Evolutionary conservation across 64 coral and sea anemone genomes (phyloP), one percentile per base, ranked within the genome.

Genomic region (Dendrophyllia cribrosa): DNA sequence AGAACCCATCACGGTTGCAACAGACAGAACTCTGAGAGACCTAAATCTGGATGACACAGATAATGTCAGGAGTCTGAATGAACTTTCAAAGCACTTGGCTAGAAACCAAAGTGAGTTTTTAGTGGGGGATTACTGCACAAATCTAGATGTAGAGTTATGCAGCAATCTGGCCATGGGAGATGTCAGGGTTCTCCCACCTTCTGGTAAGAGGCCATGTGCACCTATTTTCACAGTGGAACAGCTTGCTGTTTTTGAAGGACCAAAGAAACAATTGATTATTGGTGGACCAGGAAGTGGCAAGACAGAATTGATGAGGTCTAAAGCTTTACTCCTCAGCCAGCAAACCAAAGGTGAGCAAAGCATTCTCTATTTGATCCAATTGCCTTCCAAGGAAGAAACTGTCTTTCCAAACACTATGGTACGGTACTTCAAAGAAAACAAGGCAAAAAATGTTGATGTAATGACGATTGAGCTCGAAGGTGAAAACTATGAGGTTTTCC

Each of bases 251-350:
- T 91, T 84, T 49, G 89, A 91, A 60, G 89, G 89, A 43, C 89
- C 89, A 45, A 91, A 58, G 48, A 91, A 91, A 59, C 89, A 91
- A 58, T 55, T 91, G 26, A 83, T 91, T 21, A 91, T 91, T 49
- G 89, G 89, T 61, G 76, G 76, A 20, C 89, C 89, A 12, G 89
- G 89, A 12, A 91, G 76, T 59, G 89, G 89, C 3, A 91, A 91
- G 44, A 91, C 77, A 82, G 89, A 91, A 47, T 69, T 91, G 17
- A 83, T 91, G 89, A 91, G 79, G 78, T 70, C 66, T 47, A 91
- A 73, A 53, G 89, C 89, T 21, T 59, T 72, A 19, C 56, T 66
- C 9, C 78, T 91, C 3, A 69, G 43, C 13, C 34, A 44, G 51
- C 34, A 83, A 56, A 14, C 43, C 3, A 70, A 59, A 83, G 51